Conservation (phyloP, 2,888 invertebrate species). For the Papilio demoleus region DNA sequence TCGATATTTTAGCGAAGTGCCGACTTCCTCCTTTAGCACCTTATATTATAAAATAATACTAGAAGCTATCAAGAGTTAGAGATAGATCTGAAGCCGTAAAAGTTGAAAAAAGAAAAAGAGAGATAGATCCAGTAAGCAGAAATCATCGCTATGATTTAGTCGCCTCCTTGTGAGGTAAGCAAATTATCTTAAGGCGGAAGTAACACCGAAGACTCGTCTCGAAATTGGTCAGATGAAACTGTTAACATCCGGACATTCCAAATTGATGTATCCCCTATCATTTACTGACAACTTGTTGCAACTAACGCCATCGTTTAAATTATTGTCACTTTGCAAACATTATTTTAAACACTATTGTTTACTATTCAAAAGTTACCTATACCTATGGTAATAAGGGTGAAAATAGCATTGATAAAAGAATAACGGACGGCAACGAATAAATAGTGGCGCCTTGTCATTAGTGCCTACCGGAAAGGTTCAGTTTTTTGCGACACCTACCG, state of each 20-base stretch:
- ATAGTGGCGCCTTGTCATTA: conserved; percentile 78
- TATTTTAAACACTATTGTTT: background rate
- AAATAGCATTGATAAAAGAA: conserved; percentile 39
- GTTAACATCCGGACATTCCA: conserved; percentile 75
- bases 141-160: background rate
- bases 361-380: background rate
- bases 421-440: conserved; percentile 53
- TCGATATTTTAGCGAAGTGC: too few relatives aligned
- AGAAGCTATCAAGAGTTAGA: too few relatives aligned
- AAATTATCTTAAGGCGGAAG: conserved; percentile 2
- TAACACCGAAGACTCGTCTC: conserved; percentile 57
- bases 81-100: too few relatives aligned
- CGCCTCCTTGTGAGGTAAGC: background rate
- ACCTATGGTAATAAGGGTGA: conserved; percentile 46
- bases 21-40: too few relatives aligned
- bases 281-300: conserved; percentile 27
- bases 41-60: too few relatives aligned
- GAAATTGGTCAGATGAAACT: conserved; percentile 67
- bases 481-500: conserved; percentile 67
- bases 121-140: background rate
- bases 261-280: conserved; percentile 30
- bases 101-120: too few relatives aligned
- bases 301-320: conserved; percentile 63
- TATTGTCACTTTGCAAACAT: conserved; percentile 39
- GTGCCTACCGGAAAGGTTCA: conserved; percentile 76